A percentile compares a stretch with the other conserved stretches of the same genome.
Evolutionary conservation across 2,797 vertebrate species (phyloP).

Genomic region (Cuculus canorus): DNA sequence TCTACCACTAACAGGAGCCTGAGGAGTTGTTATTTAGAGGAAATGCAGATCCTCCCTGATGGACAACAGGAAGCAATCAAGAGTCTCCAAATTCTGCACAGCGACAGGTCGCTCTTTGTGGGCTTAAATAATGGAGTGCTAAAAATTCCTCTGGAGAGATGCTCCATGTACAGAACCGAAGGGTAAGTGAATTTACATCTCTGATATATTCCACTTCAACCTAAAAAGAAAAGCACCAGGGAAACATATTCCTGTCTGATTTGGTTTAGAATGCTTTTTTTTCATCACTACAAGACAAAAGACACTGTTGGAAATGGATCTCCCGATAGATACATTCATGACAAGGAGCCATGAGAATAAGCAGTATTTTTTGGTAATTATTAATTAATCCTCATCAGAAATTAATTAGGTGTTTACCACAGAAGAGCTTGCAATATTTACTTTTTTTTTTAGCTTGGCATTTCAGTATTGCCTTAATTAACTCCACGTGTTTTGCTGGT

Average conservation of each 20-base stretch:
- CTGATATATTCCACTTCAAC: not conserved
- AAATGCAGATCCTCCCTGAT: slow-evolving; percentile 91
- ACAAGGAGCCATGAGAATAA: not conserved
- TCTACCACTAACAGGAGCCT: slow-evolving; percentile 91
- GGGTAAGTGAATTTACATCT: slow-evolving; percentile 82
- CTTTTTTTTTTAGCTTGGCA: not conserved
- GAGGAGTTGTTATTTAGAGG: slow-evolving; percentile 96
- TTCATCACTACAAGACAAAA: not conserved
- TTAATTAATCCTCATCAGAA: slow-evolving; percentile 17
- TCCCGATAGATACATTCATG: not conserved
- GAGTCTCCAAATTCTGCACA: slow-evolving; percentile 94
- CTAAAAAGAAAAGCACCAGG: slow-evolving; percentile 30
- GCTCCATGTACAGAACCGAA: slow-evolving; percentile 88
- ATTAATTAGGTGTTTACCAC: not conserved
- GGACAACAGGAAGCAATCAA: slow-evolving; percentile 88
- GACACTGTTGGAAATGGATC: not conserved
- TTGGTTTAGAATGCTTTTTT: slow-evolving; percentile 7
- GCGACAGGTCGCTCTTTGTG: slow-evolving; percentile 92
- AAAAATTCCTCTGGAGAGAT: slow-evolving; percentile 94
- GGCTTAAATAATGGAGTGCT: slow-evolving; percentile 90
- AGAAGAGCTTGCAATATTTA: not conserved
- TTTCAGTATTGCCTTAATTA: slow-evolving; percentile 7
- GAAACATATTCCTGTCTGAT: slow-evolving; percentile 6
- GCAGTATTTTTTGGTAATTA: not conserved
- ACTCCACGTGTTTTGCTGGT: not conserved